phyloP scores from a whole-genome alignment of 2,797 vertebrate genomes.

The Sebastes minor region DNA sequence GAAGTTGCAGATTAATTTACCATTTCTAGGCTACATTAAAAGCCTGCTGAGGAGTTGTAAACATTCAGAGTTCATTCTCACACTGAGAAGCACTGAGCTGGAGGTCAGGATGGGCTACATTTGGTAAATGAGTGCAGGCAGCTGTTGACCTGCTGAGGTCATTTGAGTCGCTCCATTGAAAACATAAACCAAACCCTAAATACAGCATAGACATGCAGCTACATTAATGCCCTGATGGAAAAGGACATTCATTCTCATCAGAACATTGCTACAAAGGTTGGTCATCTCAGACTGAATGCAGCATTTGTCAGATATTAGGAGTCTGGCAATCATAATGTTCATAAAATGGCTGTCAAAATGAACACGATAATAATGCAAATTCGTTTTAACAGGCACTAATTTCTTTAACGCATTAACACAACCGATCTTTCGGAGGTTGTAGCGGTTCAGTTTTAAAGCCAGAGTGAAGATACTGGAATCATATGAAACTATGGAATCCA shows the following conservation, averaged over 20 bases:
- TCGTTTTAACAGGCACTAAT: no score
- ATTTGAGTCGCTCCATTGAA: not conserved
- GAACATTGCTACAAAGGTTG: not conserved
- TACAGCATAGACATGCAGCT: not conserved
- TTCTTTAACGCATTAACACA: no score
- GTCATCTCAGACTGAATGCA: not conserved
- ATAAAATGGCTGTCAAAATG: no score
- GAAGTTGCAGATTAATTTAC: not conserved
- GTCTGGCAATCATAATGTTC: no score
- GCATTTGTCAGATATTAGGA: not conserved
- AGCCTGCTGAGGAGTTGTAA: not conserved
- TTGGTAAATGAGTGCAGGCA: conserved; percentile 9
- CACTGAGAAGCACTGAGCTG: not conserved
- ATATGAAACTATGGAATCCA: no score
- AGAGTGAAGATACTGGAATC: no score
- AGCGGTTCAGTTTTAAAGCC: no score
- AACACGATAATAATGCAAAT: no score
- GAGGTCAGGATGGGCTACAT: conserved; percentile 1
- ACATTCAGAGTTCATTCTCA: not conserved
- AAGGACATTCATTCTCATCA: not conserved
- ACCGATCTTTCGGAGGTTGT: no score
- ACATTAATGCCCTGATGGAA: not conserved
- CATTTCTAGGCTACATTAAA: not conserved
- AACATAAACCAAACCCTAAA: not conserved
- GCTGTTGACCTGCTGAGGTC: conserved; percentile 28